Conservation (phyloP, 2,888 invertebrate genomes). For the Achlya flavicornis region DNA sequence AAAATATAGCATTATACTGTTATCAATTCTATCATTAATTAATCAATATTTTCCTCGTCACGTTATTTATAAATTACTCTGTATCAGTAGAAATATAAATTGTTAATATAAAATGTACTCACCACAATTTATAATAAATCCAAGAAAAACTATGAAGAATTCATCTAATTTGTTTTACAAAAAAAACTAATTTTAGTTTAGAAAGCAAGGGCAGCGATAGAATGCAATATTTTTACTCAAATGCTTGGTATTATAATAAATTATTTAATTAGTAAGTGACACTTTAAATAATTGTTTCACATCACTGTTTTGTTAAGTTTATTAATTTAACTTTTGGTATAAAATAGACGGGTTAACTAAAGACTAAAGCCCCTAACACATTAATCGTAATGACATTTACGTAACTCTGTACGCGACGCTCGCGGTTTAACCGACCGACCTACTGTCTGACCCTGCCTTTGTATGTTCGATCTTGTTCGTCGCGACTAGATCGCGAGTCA, state of each 20-base stretch:
- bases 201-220: constrained; percentile 47
- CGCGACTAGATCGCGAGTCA: constrained; percentile 40
- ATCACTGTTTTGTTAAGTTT: constrained; percentile 56
- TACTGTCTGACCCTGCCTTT: constrained; percentile 50
- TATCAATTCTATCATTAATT: not conserved
- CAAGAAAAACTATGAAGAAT: constrained; percentile 50
- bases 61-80: not conserved
- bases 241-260: constrained; percentile 23
- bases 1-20: too few species aligned
- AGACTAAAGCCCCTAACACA: constrained; percentile 25
- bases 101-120: constrained; percentile 29
- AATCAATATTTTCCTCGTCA: not conserved
- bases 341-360: constrained; percentile 24
- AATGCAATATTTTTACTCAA: constrained; percentile 30
- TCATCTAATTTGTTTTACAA: constrained; percentile 58
- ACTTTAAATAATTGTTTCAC: constrained; percentile 48
- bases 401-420: constrained; percentile 40
- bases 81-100: not conserved
- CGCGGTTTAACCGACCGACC: constrained; percentile 51
- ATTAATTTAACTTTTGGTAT: constrained; percentile 47
- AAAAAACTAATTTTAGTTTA: constrained; percentile 58
- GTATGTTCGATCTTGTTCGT: constrained; percentile 50
- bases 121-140: constrained; percentile 53
- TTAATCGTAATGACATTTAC: constrained; percentile 44
- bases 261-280: constrained; percentile 26